Evolutionary conservation across 2,888 invertebrate species (phyloP).

Genomic region (Heliconius erato): DNA sequence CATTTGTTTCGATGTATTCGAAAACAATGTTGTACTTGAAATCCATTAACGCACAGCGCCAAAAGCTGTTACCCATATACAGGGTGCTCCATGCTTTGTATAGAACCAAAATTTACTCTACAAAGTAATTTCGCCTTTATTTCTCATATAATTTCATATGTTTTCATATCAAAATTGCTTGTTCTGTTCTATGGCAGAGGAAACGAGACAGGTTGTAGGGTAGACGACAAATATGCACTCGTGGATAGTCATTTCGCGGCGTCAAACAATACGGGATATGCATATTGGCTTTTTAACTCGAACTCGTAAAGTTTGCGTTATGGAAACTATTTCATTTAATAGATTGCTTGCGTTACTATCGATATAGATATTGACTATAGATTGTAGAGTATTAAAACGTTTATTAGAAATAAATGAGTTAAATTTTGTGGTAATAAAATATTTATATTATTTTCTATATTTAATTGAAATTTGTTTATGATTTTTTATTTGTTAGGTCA

Average conservation of each 20-base stretch:
- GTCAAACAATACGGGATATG: conserved; percentile 58
- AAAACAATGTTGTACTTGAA: conserved; percentile 79
- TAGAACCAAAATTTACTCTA: neutral
- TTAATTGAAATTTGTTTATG: too few relatives aligned
- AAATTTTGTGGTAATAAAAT: too few relatives aligned
- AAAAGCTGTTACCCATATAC: conserved; percentile 67
- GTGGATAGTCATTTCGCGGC: conserved; percentile 61
- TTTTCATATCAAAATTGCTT: conserved; percentile 18
- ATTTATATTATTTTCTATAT: too few relatives aligned
- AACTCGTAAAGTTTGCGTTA: conserved; percentile 42
- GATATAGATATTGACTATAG: neutral
- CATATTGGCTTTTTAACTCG: conserved; percentile 57
- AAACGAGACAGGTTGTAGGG: conserved; percentile 15
- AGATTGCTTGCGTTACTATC: conserved; percentile 7
- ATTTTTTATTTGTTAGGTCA: too few relatives aligned
- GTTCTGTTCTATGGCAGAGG: neutral
- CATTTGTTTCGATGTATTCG: conserved; percentile 69
- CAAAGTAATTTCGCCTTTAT: conserved; percentile 31
- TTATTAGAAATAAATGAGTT: too few relatives aligned
- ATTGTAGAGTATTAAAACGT: neutral
- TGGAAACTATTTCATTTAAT: conserved; percentile 31
- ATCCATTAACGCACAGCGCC: conserved; percentile 74
- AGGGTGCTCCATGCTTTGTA: conserved; percentile 41
- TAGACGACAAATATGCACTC: conserved; percentile 67
- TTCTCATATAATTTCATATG: rapidly evolving